Percentiles rank a stretch among this genome's conserved stretches.
phyloP scores from a whole-genome alignment of 92 coral and sea anemone genomes.

The Phenganax marumi region DNA sequence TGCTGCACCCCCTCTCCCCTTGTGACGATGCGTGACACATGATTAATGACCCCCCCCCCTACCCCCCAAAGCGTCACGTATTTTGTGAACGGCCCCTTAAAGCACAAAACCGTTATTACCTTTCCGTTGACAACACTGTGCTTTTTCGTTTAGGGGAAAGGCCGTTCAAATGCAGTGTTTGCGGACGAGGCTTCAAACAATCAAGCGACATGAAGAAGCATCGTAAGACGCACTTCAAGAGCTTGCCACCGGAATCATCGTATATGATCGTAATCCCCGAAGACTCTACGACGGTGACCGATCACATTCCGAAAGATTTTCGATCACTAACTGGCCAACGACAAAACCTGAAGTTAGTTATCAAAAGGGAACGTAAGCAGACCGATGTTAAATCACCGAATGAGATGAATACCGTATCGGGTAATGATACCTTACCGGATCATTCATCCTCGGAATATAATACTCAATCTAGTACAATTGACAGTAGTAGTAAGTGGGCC shows the following conservation, averaged over 20 bases:
- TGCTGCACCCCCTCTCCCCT: too few relatives aligned
- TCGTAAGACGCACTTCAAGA: constrained; percentile 84
- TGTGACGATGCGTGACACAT: too few relatives aligned
- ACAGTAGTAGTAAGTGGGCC: not conserved
- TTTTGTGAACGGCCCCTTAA: too few relatives aligned
- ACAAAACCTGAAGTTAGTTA: constrained; percentile 5
- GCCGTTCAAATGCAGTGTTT: constrained; percentile 85
- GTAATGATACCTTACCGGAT: not conserved
- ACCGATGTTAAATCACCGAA: not conserved
- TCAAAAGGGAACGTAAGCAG: constrained; percentile 16
- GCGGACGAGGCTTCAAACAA: constrained; percentile 94
- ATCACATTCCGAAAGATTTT: not conserved
- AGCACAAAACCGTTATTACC: not conserved
- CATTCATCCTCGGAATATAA: not conserved
- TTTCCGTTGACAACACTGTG: not conserved
- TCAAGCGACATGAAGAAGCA: constrained; percentile 97
- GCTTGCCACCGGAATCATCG: not conserved
- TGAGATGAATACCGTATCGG: constrained; percentile 1
- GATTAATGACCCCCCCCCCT: too few relatives aligned
- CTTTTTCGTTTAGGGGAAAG: constrained; percentile 71
- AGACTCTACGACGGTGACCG: not conserved
- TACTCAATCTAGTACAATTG: not conserved
- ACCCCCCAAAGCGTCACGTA: too few relatives aligned
- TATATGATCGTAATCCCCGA: constrained; percentile 25
- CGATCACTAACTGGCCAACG: not conserved